Conservation (phyloP, 1,140 invertebrate species). For the Saccostrea glomerata region DNA sequence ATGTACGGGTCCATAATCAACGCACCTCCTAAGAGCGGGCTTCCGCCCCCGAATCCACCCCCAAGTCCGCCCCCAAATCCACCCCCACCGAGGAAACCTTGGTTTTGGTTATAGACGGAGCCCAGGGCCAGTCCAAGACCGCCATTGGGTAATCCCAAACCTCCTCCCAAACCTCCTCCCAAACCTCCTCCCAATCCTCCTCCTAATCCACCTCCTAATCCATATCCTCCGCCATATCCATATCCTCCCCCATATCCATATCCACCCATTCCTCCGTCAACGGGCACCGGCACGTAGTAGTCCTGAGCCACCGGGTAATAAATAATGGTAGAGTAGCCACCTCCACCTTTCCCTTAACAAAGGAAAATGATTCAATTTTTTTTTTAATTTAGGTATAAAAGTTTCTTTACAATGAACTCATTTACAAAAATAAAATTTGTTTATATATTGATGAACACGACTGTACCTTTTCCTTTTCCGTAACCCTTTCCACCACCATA, state of each 20-base stretch:
- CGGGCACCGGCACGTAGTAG: background rate
- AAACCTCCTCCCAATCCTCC: background rate
- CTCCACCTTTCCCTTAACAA: background rate
- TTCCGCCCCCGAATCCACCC: background rate
- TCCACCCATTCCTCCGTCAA: background rate
- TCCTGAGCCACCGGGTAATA: slow-evolving; percentile 25
- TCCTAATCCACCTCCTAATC: background rate
- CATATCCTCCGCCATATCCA: background rate
- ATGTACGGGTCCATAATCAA: background rate
- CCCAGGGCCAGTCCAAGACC: background rate
- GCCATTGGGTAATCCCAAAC: background rate
- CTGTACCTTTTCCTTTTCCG: slow-evolving; percentile 29
- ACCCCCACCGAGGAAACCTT: background rate
- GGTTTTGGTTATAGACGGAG: background rate
- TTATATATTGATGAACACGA: background rate
- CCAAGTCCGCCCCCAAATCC: background rate
- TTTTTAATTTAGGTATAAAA: background rate
- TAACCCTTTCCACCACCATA: slow-evolving; percentile 6
- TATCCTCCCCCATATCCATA: background rate
- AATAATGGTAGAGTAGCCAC: background rate
- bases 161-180: background rate
- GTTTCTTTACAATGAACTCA: no score
- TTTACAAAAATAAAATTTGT: no score
- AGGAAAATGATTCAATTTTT: background rate
- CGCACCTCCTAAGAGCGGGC: background rate